Percentiles rank a stretch among this genome's conserved stretches.
Conservation (phyloP, 2,113 vertebrate species). For the Calonectris borealis region DNA sequence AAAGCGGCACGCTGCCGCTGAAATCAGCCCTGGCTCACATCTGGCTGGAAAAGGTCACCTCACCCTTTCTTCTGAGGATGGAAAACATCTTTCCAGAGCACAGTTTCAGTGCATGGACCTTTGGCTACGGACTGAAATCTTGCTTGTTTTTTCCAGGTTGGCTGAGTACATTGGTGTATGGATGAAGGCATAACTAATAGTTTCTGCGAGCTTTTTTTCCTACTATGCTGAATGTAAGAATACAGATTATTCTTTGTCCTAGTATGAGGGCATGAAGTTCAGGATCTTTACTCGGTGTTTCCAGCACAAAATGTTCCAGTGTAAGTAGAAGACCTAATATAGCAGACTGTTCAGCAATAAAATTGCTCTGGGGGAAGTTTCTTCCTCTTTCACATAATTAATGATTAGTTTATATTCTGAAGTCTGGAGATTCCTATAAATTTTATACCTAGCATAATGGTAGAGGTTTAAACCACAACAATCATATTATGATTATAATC, state of each 20-base stretch:
- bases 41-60: neutral
- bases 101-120: neutral
- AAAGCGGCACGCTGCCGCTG: rapidly evolving
- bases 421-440: neutral
- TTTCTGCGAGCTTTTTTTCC: neutral
- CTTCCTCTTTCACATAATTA: neutral
- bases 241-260: neutral
- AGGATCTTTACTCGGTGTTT: neutral
- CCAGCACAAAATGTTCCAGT: neutral
- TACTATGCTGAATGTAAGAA: neutral
- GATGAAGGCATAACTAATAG: neutral
- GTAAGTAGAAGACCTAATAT: neutral
- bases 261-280: neutral
- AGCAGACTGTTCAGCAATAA: neutral
- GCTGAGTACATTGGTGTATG: neutral
- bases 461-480: neutral
- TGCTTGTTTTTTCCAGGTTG: neutral
- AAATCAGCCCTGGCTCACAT: neutral
- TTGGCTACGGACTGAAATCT: neutral
- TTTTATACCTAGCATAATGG: neutral
- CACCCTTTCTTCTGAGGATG: neutral
- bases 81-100: neutral
- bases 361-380: neutral
- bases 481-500: neutral
- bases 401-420: neutral